Percentiles rank a stretch among this genome's conserved stretches.
These are phyloP conservation scores for Thamnophis elegans DNA, from an alignment of 2,797 vertebrate genomes.

Conservation along the genomic window DNA sequence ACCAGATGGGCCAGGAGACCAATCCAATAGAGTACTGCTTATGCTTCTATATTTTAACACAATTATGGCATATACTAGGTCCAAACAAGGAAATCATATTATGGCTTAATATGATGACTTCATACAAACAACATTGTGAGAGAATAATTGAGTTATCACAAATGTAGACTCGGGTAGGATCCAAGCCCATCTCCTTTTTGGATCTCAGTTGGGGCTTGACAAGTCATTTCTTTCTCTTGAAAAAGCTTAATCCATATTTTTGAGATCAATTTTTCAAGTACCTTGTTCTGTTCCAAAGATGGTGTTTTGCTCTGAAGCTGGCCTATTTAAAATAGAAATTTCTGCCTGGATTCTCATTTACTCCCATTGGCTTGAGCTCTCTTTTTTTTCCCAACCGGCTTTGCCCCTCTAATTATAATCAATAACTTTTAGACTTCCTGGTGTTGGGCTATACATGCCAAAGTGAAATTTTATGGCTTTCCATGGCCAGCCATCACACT, in stretches of 20 bases:
- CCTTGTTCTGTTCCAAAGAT: background rate
- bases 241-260: background rate
- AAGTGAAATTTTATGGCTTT: background rate
- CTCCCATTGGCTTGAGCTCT: background rate
- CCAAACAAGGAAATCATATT: background rate
- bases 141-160: background rate
- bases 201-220: background rate
- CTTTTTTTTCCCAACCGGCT: background rate
- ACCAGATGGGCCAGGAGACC: background rate
- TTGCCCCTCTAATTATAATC: background rate
- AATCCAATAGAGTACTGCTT: background rate
- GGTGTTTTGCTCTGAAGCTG: background rate
- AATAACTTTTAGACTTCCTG: background rate
- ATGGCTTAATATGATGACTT: background rate
- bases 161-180: background rate
- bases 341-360: background rate
- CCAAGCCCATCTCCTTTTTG: background rate
- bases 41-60: background rate
- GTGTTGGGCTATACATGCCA: background rate
- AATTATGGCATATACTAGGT: background rate
- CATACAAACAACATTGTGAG: background rate
- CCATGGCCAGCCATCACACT: background rate
- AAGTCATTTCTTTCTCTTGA: background rate
- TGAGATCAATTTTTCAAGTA: background rate
- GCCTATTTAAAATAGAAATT: background rate